Evolutionary conservation across 2,888 invertebrate species (phyloP), one percentile per base, ranked within the genome.

Genomic region (Pammene aurita): DNA sequence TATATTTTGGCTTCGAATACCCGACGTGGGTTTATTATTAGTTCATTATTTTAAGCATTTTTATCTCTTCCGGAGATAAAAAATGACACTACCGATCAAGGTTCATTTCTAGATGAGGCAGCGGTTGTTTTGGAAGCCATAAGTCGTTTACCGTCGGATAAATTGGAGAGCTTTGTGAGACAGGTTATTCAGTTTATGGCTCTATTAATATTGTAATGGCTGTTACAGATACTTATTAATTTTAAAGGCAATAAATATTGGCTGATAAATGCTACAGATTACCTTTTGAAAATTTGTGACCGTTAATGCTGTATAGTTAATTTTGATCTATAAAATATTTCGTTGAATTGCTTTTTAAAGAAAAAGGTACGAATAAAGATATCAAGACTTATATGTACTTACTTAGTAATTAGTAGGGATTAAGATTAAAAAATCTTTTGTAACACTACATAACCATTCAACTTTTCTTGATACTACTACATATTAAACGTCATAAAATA

Each of bases 21-120:
- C 79, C 74, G 80, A 78, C 82, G 80, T 75, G 78, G 78, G 81
- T 84, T 79, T 84, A 79, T 89, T 88, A 87, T 89, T 88, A 86
- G 87, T 86, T 86, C 88, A 87, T 89, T 90, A 90, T 88, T 90
- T 89, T 83, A 82, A 85, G 82, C 86, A 84, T 88, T 89, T 90
- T 90, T 91, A 90, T 90, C 76, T 84, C 85, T 89, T 88, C 87
- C 86, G 85, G 84, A 81, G 84, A 87, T 85, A 86, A 86, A 85
- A 86, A 86, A 87, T 84, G 80, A 86, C 81, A 80, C 80, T 78
- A 77, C 79, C 84, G 84, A 88, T 87, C 85, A 83, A 75, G 74
- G 77, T 72, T 73, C 77, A 78, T 75, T 78, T 77, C 76, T 64
- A 80, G 77, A 76, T 78, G 78, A 75, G 70, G 74, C 79, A 79